phyloP scores from a whole-genome alignment of 2,888 invertebrate species.

The Anthoptus insignis region DNA sequence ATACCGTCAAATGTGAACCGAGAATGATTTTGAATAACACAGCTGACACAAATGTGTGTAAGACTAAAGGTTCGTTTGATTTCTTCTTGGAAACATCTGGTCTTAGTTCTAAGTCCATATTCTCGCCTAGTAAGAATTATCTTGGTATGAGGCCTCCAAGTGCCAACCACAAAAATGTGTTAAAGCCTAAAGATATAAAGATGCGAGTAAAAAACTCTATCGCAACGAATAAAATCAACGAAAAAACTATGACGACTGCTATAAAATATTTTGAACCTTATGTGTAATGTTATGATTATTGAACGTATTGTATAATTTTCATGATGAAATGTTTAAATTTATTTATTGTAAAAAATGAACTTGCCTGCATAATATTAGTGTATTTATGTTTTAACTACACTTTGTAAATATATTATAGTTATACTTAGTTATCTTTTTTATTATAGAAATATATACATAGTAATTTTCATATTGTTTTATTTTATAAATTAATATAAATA shows the following conservation, averaged over 20 bases:
- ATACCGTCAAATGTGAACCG: slow-evolving; percentile 80
- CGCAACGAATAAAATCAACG: slow-evolving; percentile 86
- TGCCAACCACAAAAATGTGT: slow-evolving; percentile 91
- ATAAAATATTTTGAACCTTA: slow-evolving; percentile 86
- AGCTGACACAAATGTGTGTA: slow-evolving; percentile 63
- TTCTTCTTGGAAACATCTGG: slow-evolving; percentile 93
- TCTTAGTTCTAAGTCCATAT: slow-evolving; percentile 92
- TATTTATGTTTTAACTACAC: slow-evolving; percentile 68
- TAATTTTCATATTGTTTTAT: slow-evolving; percentile 34
- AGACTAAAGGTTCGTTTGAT: slow-evolving; percentile 88
- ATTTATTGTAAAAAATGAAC: slow-evolving; percentile 83
- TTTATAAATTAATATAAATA: not conserved
- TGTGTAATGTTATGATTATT: slow-evolving; percentile 61
- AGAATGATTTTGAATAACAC: slow-evolving; percentile 70
- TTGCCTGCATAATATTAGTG: slow-evolving; percentile 83
- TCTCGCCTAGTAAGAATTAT: slow-evolving; percentile 81
- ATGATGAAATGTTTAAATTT: slow-evolving; percentile 67
- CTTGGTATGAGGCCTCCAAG: slow-evolving; percentile 87
- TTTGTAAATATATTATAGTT: slow-evolving; percentile 77
- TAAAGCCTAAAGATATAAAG: slow-evolving; percentile 93
- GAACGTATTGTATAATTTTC: slow-evolving; percentile 50
- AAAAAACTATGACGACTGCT: slow-evolving; percentile 85
- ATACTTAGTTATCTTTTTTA: slow-evolving; percentile 68
- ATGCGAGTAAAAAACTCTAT: slow-evolving; percentile 90
- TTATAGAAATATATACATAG: slow-evolving; percentile 69